These are phyloP conservation scores for Caradrina clavipalpis DNA, from an alignment of 2,888 invertebrate genomes.

Conservation along the genomic window DNA sequence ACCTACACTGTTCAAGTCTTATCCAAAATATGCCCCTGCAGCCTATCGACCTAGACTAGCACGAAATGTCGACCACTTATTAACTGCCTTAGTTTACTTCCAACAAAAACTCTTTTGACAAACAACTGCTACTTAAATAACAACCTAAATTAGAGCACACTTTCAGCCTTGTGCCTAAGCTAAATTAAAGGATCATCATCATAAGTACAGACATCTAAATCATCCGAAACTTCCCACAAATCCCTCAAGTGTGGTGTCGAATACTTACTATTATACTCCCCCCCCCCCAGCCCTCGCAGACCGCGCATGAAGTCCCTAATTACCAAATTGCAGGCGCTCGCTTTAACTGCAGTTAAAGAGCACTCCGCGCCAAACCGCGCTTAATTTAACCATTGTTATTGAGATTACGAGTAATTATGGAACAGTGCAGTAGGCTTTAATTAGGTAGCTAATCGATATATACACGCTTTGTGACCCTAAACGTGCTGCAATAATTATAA, in stretches of 20 bases:
- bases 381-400: conserved; percentile 78
- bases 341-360: conserved; percentile 70
- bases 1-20: no score
- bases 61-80: no score
- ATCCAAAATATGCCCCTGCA: no score
- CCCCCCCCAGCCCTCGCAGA: conserved; percentile 30
- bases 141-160: not conserved
- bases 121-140: not conserved
- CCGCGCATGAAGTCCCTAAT: conserved; percentile 68
- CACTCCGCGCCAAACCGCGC: conserved; percentile 71
- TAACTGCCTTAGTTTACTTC: not conserved
- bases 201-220: conserved; percentile 36
- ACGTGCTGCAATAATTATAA: no score
- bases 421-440: conserved; percentile 31
- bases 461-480: no score
- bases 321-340: conserved; percentile 75
- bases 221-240: conserved; percentile 42
- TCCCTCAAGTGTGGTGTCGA: conserved; percentile 66
- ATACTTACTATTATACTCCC: conserved; percentile 40
- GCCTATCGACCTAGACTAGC: no score
- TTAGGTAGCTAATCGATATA: conserved; percentile 32
- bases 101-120: not conserved
- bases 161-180: not conserved
- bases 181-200: conserved; percentile 42
- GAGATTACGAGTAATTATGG: conserved; percentile 52